Evolutionary conservation across 2,888 invertebrate genomes (phyloP), one percentile per base, ranked within the genome.

Genomic region (Kuschelorhynchus macadamiae): DNA sequence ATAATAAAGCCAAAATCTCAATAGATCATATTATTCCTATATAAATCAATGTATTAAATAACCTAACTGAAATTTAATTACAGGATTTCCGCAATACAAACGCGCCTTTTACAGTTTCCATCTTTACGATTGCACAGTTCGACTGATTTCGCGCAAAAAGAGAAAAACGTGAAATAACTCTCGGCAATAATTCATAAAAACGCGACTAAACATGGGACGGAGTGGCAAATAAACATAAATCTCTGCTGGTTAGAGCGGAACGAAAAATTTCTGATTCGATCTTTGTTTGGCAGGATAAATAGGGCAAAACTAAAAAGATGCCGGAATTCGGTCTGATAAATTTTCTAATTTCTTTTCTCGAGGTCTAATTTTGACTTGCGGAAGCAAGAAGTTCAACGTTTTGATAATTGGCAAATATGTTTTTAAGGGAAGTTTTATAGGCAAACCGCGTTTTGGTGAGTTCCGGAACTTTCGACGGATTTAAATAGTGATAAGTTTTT

Each of bases 201-300:
- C 53, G 57, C 44, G 20, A 25, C 57, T 57, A 57, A 57, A 47
- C 57, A 47, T 46, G 46, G 57, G 25, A 57, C 21, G 60, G 50
- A 60, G 60, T 60, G 60, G 60, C 60, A 60, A 60, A 60, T 60
- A 60, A 60, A 60, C 50, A 60, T 60, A 60, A 60, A 60, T 60
- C 49, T 49, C 20, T 41, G 21, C 41, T 30, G 39, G 41, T 50
- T 60, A 21, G 39, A 14, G 50, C 32, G 39, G 12, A 46, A 32
- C 32, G 44, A 60, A 60, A 50, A 60, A 60, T n/a, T 60, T 39
- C 41, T 32, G 50, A 47, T 47, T 46, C 25, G 46, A 47, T 46
- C 57, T 57, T 47, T 44, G 46, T 46, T 20, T 36, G 47, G 25
- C 57, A 55, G 41, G 14, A 55, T 16, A 41, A 55, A 55, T 25